Conservation (phyloP, 2,113 vertebrate genomes). For the Chrysochloris asiatica region DNA sequence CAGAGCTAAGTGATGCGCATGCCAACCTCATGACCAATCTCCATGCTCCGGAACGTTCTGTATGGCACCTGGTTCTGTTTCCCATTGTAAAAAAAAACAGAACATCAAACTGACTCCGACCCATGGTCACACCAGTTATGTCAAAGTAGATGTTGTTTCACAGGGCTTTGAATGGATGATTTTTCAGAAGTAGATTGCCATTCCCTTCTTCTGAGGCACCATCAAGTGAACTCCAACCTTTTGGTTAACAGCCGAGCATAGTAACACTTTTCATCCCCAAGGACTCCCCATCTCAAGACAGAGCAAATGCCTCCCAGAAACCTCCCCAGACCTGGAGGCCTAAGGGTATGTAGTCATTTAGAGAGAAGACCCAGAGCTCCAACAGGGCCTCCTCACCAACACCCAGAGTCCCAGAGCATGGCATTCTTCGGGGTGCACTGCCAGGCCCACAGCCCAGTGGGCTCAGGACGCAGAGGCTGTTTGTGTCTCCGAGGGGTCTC, state of each 20-base stretch:
- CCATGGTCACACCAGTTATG: background rate
- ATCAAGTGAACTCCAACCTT: background rate
- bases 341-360: background rate
- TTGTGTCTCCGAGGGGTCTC: background rate
- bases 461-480: background rate
- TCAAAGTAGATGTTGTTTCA: background rate
- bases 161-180: background rate
- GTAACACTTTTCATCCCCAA: background rate
- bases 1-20: background rate
- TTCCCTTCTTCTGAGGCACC: background rate
- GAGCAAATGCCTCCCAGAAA: background rate
- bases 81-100: background rate
- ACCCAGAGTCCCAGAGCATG: background rate
- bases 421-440: rapidly evolving
- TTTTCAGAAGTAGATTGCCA: background rate
- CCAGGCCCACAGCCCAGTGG: background rate
- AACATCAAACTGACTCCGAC: background rate
- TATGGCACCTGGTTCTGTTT: background rate
- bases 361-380: background rate
- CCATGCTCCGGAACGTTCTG: background rate
- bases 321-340: background rate
- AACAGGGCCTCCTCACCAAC: too few relatives aligned
- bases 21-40: background rate
- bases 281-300: background rate
- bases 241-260: background rate